Percentiles rank a stretch among this genome's conserved stretches.
Conservation (phyloP, 2,888 invertebrate species). For the Melipona beecheii region DNA sequence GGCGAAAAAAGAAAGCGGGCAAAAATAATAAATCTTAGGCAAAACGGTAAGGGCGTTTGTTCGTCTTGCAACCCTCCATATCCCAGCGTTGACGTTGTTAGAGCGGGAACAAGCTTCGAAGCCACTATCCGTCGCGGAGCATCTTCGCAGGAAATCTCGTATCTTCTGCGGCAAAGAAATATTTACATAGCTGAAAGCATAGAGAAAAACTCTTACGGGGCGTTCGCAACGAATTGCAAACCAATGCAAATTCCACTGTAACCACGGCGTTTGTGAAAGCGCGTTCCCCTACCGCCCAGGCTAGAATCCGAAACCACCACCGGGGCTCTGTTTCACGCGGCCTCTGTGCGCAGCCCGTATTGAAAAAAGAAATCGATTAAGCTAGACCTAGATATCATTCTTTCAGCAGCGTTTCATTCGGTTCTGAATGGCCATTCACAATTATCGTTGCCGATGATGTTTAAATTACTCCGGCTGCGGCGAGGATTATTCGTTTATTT, state of each 20-base stretch:
- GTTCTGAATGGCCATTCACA: too few species aligned
- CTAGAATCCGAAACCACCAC: conserved; percentile 29
- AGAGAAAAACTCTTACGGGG: conserved; percentile 71
- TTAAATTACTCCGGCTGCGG: too few species aligned
- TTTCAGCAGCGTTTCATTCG: background rate
- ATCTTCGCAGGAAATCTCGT: conserved; percentile 54
- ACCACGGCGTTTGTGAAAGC: conserved; percentile 67
- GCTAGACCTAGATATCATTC: conserved; percentile 40
- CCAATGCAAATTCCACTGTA: conserved; percentile 75
- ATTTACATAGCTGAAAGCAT: conserved; percentile 74
- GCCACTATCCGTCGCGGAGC: conserved; percentile 46
- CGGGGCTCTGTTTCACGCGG: background rate
- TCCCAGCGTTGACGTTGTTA: conserved; percentile 54
- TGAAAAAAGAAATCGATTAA: conserved; percentile 46
- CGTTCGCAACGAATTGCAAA: conserved; percentile 73
- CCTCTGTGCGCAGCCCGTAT: conserved; percentile 10
- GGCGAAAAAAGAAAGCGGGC: background rate
- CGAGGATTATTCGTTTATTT: too few species aligned
- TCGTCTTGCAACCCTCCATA: conserved; percentile 42
- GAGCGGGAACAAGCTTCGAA: conserved; percentile 28
- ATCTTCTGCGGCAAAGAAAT: conserved; percentile 56
- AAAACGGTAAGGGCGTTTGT: conserved; percentile 46
- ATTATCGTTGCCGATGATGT: too few species aligned
- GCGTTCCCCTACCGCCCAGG: conserved; percentile 24
- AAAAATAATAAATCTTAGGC: conserved; percentile 46